phyloP scores from a whole-genome alignment of 2,888 invertebrate genomes.

The Scaptomyza reducta region DNA sequence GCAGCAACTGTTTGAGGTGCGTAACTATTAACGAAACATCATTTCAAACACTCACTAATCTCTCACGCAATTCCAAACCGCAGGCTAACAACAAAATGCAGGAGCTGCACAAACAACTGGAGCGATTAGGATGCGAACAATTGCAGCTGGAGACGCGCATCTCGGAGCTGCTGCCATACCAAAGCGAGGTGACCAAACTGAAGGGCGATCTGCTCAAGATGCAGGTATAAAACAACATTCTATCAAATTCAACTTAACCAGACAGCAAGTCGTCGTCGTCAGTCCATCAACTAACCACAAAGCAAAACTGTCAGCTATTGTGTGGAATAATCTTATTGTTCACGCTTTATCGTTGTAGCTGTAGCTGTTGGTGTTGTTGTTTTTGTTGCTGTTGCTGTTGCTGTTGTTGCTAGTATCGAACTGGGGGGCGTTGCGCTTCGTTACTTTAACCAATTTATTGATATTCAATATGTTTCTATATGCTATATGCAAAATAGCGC shows the following conservation, averaged over 20 bases:
- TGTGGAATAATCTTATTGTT: conserved; percentile 27
- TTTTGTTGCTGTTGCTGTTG: conserved; percentile 3
- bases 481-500: conserved; percentile 29
- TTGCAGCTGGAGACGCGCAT: conserved; percentile 87
- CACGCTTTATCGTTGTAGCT: conserved; percentile 9
- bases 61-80: not conserved
- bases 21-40: not conserved
- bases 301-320: conserved; percentile 33
- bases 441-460: conserved; percentile 65
- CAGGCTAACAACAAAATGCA: conserved; percentile 86
- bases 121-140: conserved; percentile 88
- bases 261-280: conserved; percentile 15
- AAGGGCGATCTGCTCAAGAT: conserved; percentile 89
- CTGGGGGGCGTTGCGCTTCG: conserved; percentile 69
- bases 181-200: conserved; percentile 88
- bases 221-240: conserved; percentile 85
- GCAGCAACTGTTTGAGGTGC: conserved; percentile 79
- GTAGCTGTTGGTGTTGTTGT: conserved; percentile 26
- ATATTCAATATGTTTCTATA: conserved; percentile 69
- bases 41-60: not conserved
- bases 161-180: conserved; percentile 87
- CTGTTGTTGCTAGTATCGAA: conserved; percentile 1
- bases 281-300: conserved; percentile 33
- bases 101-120: conserved; percentile 87
- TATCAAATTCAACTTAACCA: not conserved